Evolutionary conservation across 2,888 invertebrate genomes (phyloP), one percentile per base, ranked within the genome.

Genomic region (Leptothorax acervorum): DNA sequence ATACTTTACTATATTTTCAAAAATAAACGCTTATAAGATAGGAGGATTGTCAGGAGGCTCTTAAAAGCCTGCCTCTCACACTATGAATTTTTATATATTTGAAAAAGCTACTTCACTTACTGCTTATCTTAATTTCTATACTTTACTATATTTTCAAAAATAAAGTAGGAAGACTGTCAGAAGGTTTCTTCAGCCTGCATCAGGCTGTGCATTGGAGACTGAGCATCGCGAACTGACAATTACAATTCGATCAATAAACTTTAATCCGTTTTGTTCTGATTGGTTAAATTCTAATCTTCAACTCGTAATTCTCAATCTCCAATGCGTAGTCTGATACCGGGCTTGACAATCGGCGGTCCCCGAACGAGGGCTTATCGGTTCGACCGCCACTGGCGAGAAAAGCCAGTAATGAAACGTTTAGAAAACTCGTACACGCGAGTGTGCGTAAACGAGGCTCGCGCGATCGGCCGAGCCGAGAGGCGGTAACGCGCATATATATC

Each of bases 401-500:
- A 78, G 55, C n/a, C 9, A 23, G 23, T 35, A 39, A 57, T 71
- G 57, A 42, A 60, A 57, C 57, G 31, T 81, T 84, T 81, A 60
- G 73, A 81, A 81, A 71, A 81, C 28, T 60, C 66, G 63, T 63
- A 42, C n/a, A 45, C 71, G 71, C 79, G 57, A 48, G 48, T 31
- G 28, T n/a, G 48, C 4, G 35, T 31, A 23, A 23, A 35, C 28
- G 82, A 62, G 65, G 18, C 63, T 28, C 35, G 82, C 66, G 82
- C 66, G 42, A 23, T 63, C 82, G 35, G 45, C 42, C 60, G 68
- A 31, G 81, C 42, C 60, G 68, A 31, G 81, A 75, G 76, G 79
- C 83, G 75, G 45, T 76, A 78, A 78, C 63, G 78, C 60, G 66
- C 83, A 62, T 85, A 85, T 86, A 62, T 85, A 85, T 86, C 79